A percentile compares a stretch with the other conserved stretches of the same genome.
Conservation (phyloP, 2,113 vertebrate genomes). For the Anhinga rufa region DNA sequence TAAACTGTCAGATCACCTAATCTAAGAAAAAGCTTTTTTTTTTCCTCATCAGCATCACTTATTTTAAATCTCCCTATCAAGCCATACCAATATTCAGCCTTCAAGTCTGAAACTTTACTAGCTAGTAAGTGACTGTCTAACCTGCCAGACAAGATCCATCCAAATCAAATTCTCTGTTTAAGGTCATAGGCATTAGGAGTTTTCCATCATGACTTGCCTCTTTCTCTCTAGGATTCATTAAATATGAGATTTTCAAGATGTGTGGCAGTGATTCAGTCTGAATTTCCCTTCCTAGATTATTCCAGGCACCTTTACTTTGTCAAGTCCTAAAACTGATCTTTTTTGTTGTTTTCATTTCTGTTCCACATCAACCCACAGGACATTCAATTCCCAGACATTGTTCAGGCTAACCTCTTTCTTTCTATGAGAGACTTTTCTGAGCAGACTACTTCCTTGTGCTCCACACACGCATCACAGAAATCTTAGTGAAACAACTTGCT, state of each 20-base stretch:
- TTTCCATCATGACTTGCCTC: neutral
- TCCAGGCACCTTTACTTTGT: neutral
- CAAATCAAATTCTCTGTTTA: conserved; percentile 3
- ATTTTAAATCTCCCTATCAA: neutral
- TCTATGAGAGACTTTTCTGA: neutral
- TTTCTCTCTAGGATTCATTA: neutral
- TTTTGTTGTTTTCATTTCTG: neutral
- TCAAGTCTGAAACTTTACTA: neutral
- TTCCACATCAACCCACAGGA: neutral
- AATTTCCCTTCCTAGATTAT: neutral
- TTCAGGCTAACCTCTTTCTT: neutral
- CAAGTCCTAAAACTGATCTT: neutral
- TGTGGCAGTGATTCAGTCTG: neutral
- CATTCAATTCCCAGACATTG: neutral
- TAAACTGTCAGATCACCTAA: neutral
- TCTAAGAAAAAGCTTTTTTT: neutral
- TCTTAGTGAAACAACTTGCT: neutral
- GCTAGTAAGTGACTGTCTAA: neutral
- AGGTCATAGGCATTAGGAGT: neutral
- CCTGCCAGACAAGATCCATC: conserved; percentile 4
- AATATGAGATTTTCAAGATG: neutral
- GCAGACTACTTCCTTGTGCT: neutral
- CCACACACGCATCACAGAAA: neutral
- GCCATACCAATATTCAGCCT: neutral
- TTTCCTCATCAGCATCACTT: neutral